Conservation (phyloP, 2,797 vertebrate genomes). For the Sebastes minor region DNA sequence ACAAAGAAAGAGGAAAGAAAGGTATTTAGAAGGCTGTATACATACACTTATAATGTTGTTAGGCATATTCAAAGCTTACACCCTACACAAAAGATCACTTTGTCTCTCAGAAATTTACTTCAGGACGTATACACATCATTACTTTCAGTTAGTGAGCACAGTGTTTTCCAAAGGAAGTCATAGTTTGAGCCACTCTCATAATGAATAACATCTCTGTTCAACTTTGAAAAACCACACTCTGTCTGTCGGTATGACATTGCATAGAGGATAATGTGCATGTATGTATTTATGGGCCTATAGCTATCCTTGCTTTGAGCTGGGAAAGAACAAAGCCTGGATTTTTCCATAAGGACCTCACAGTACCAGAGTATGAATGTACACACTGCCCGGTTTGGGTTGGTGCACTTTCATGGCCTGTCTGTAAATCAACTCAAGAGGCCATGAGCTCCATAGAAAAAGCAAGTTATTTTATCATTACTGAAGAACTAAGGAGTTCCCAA, state of each 20-base stretch:
- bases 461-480: slow-evolving; percentile 74
- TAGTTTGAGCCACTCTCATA: slow-evolving; percentile 3
- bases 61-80: slow-evolving; percentile 6
- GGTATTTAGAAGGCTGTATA: slow-evolving; percentile 6
- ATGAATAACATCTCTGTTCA: slow-evolving; percentile 44
- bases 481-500: slow-evolving; percentile 69
- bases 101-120: slow-evolving; percentile 10
- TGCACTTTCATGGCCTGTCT: slow-evolving; percentile 58
- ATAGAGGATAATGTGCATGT: slow-evolving; percentile 41
- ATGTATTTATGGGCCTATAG: slow-evolving; percentile 63
- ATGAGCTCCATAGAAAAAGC: slow-evolving; percentile 42
- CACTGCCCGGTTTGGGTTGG: slow-evolving; percentile 47
- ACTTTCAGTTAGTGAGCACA: slow-evolving; percentile 14
- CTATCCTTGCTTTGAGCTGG: slow-evolving; percentile 48
- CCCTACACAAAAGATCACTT: slow-evolving; percentile 1
- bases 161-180: slow-evolving; percentile 19
- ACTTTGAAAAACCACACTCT: slow-evolving; percentile 1
- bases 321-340: slow-evolving; percentile 24
- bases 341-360: slow-evolving; percentile 37
- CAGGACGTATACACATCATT: neutral
- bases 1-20: neutral
- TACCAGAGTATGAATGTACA: slow-evolving; percentile 53
- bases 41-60: neutral
- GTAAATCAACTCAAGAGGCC: slow-evolving; percentile 75
- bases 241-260: slow-evolving; percentile 27